phyloP scores from a whole-genome alignment of 2,113 vertebrate species.

The Catagonus wagneri region DNA sequence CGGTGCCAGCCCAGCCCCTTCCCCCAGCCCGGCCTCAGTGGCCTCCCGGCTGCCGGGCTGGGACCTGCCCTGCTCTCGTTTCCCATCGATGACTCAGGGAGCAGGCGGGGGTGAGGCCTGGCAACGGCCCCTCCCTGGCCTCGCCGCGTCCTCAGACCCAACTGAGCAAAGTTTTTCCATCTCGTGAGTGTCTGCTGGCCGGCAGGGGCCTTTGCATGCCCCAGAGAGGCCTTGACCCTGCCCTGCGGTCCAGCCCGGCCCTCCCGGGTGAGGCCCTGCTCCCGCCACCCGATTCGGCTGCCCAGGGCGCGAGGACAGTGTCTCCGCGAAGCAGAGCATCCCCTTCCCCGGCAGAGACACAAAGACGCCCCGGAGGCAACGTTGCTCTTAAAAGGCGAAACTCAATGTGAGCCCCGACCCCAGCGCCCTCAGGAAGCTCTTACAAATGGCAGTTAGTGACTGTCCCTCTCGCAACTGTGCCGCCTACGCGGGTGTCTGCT shows the following conservation, averaged over 20 bases:
- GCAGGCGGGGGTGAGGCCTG: constrained; percentile 34
- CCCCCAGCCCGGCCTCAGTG: background rate
- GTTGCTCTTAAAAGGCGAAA: background rate
- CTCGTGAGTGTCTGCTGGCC: background rate
- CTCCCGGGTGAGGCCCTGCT: background rate
- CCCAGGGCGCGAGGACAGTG: background rate
- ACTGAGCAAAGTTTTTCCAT: constrained; percentile 61
- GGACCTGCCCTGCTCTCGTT: constrained; percentile 71
- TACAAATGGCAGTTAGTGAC: background rate
- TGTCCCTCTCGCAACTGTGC: no score
- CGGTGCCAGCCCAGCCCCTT: constrained; percentile 25
- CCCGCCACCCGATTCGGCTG: background rate
- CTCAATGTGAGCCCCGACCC: background rate
- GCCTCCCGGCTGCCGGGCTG: constrained; percentile 34
- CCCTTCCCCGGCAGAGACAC: background rate
- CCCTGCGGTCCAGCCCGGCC: background rate
- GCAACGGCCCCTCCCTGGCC: constrained; percentile 40
- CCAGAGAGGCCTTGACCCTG: background rate
- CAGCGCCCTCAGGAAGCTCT: background rate
- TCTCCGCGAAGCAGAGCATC: background rate
- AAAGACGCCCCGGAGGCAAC: background rate
- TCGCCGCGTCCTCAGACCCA: background rate
- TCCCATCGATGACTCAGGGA: constrained; percentile 76
- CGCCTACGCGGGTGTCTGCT: rapidly evolving
- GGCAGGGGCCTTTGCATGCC: background rate